Percentiles rank a stretch among this genome's conserved stretches.
Evolutionary conservation across 2,888 invertebrate genomes (phyloP).

Genomic region (Dynastes maya): DNA sequence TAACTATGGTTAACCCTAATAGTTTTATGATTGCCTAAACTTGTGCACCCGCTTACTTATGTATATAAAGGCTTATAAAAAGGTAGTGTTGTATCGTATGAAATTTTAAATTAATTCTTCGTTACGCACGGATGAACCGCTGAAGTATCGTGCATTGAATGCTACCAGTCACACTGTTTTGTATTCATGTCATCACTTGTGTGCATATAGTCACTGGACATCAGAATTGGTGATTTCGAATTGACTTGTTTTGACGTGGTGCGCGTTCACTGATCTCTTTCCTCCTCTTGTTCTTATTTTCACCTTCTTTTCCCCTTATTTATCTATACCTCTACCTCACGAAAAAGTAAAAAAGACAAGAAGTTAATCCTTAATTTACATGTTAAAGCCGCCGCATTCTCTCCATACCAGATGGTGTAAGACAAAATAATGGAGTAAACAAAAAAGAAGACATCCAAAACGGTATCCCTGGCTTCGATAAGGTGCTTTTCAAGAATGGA

Average conservation of each 20-base stretch:
- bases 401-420: constrained; percentile 3
- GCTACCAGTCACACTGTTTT: constrained; percentile 60
- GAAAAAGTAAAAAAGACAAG: not conserved
- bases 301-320: constrained; percentile 37
- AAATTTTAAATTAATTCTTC: constrained; percentile 60
- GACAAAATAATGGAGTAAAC: not conserved
- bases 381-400: constrained; percentile 33
- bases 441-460: constrained; percentile 13
- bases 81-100: constrained; percentile 40
- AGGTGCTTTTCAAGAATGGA: not conserved
- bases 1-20: constrained; percentile 22
- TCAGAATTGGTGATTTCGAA: constrained; percentile 57
- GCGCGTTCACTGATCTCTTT: constrained; percentile 48
- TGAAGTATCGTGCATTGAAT: constrained; percentile 62
- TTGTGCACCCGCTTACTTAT: constrained; percentile 21
- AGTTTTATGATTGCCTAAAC: not conserved
- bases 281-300: constrained; percentile 24
- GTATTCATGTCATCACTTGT: constrained; percentile 57
- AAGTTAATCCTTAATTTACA: constrained; percentile 37
- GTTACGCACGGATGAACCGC: constrained; percentile 61
- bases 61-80: constrained; percentile 23
- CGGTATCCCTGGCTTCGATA: not conserved
- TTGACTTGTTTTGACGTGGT: constrained; percentile 55
- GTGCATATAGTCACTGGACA: constrained; percentile 52
- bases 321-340: not conserved